Base-by-base conservation (phyloP, 2,113 vertebrate genomes). In the Guaruba guarouba region DNA sequence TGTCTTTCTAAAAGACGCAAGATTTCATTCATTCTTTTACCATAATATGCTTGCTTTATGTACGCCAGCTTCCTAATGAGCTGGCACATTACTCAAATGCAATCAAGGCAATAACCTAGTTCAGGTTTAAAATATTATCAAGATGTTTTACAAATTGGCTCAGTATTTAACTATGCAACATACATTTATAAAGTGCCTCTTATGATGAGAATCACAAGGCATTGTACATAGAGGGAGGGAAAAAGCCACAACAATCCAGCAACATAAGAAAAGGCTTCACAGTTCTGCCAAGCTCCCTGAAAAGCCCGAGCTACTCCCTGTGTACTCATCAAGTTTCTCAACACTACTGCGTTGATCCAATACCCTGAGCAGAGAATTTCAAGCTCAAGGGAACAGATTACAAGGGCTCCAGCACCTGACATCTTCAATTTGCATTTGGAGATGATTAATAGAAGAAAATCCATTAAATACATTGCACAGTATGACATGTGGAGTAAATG, bases 41-140 rank as follows among this genome's bases (percentile, higher is more conserved):
- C 39, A 57, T 85, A 69, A 90, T 81, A 52, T 43, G 29, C 78
- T 90, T 92, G 44, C 78, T 91, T 78, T 88, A 71, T 31, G 35
- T 93, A 75, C 28, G 10, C 66, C 54, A 67, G 86, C 37, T 74
- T 88, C 74, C 92, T 97, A 97, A 96, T 80, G 92, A 89, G 86
- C 63, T 94, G 78, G 87, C 83, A 85, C 51, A 94, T 96, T 93
- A 96, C 80, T 91, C 88, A 96, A 94, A 94, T 88, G 91, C 52
- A 95, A 95, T 96, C 93, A 96, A 95, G 78, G 88, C 93, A 96
- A 96, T 95, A 94, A 92, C 71, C 81, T 95, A 95, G 95, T 92
- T 93, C 89, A 66, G 67, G 64, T 76, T 94, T 94, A 83, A 94
- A 85, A 86, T 81, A 90, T 74, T 83, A 88, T 74, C 93, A 73